Base-by-base conservation (phyloP, 1,140 invertebrate genomes). In the Rhyacophila brunnea region DNA sequence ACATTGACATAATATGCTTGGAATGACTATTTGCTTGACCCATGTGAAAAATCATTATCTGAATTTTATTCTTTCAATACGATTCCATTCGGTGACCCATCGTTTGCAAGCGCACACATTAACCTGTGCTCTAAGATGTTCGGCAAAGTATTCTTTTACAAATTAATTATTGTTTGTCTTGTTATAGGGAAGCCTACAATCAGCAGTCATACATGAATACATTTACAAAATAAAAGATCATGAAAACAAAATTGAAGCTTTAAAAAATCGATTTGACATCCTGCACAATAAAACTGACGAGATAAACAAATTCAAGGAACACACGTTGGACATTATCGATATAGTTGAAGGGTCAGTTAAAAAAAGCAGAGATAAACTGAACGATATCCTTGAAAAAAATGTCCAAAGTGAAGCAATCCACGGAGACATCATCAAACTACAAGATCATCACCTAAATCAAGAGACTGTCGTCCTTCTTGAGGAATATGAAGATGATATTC, bases 161-260 rank as follows among this genome's bases (percentile, higher is more conserved):
- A 28, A 28, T 28, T 9, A 40, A 5, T n/a, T 40, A 40, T 40
- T 40, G 3, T 2, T 45, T 45, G 17, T 45, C 11, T 50, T 5
- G 42, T 67, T 55, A 0, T 62, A 79, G 75, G 74, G 71, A 38
- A 75, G 73, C 32, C 56, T 73, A 1, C 77, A 77, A 66, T 77
- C 73, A 14, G 73, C 74, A 49, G 67, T 73, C 5, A 64, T 77
- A 3, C 70, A 72, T 35, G 74, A 79, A 58, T 70, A 71, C 53
- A 69, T 71, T 34, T 77, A 77, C 34, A 78, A 78, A 15, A 65
- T 83, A 5, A 68, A 75, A 7, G 76, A 82, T 42, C 69, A 74
- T 13, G 70, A 75, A 19, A 68, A 66, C 5, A 71, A 74, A 1
- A 48, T 72, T 0, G 67, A 68, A 34, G 68, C 67, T 11, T 49